A percentile compares a stretch with the other conserved stretches of the same genome.
These are phyloP conservation scores for Mergus octosetaceus DNA, from an alignment of 2,797 vertebrate species.

Conservation along the genomic window DNA sequence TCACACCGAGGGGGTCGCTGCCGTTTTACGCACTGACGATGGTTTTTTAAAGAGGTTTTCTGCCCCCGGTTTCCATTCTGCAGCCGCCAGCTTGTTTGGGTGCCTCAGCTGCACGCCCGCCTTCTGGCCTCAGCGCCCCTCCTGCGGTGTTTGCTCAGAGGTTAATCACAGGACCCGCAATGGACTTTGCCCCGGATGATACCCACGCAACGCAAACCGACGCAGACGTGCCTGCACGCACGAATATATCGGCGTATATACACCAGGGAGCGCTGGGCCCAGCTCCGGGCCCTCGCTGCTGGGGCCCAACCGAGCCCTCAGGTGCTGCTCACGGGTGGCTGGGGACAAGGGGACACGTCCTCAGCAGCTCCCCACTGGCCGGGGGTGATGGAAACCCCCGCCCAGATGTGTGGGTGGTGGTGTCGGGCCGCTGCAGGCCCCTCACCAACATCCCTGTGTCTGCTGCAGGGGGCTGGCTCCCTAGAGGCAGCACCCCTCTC, in stretches of 20 bases:
- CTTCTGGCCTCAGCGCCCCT: background rate
- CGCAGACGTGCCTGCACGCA: fast-evolving
- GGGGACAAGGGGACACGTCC: no score
- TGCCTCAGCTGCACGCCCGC: background rate
- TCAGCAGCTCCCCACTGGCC: no score
- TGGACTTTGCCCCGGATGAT: background rate
- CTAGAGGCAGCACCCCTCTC: no score
- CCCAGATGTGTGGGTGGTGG: no score
- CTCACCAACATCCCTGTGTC: no score
- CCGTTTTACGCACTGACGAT: background rate
- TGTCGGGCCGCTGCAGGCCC: no score
- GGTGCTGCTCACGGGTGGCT: no score
- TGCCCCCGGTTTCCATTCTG: background rate
- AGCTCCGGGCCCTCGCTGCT: no score
- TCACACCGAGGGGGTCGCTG: background rate
- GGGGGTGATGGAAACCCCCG: no score
- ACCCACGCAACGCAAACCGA: background rate
- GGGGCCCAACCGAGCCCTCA: no score
- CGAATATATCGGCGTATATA: fast-evolving
- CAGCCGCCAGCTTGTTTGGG: background rate
- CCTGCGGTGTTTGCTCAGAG: background rate
- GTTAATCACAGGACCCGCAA: background rate
- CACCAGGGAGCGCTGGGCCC: no score
- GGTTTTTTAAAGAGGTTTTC: background rate
- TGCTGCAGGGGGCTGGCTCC: no score